These are phyloP conservation scores for Encarsia formosa DNA, from an alignment of 2,888 invertebrate genomes.

Conservation along the genomic window DNA sequence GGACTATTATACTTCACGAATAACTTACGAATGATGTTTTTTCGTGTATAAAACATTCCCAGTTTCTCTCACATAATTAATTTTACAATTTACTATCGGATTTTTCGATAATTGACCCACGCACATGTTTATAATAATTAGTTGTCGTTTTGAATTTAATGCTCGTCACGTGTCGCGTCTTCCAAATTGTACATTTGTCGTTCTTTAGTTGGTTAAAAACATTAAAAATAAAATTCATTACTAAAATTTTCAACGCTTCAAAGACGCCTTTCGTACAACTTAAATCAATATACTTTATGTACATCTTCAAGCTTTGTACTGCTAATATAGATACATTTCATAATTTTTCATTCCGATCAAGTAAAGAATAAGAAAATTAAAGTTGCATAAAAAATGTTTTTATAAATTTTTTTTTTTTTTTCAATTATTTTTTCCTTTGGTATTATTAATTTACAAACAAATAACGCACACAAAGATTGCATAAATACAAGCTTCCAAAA, in stretches of 20 bases:
- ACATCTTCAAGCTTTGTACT: too few species aligned
- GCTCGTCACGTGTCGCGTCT: slow-evolving; percentile 29
- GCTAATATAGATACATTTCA: too few species aligned
- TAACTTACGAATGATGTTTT: slow-evolving; percentile 11
- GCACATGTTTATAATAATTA: slow-evolving; percentile 26
- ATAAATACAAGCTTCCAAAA: slow-evolving; percentile 9
- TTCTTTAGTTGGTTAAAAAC: slow-evolving; percentile 15
- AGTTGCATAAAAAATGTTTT: slow-evolving; percentile 11
- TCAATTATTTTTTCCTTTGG: background rate
- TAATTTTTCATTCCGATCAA: slow-evolving; percentile 1
- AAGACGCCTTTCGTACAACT: too few species aligned
- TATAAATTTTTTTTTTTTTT: slow-evolving; percentile 5
- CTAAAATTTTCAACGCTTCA: too few species aligned
- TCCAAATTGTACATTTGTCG: slow-evolving; percentile 19
- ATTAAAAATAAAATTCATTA: too few species aligned
- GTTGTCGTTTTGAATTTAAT: slow-evolving; percentile 23
- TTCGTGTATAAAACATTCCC: slow-evolving; percentile 22
- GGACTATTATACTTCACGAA: slow-evolving; percentile 18
- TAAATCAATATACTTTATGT: too few species aligned
- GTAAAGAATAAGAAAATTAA: slow-evolving; percentile 19
- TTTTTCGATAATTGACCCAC: slow-evolving; percentile 23
- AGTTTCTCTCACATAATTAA: slow-evolving; percentile 19
- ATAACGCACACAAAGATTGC: slow-evolving; percentile 19
- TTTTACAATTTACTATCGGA: slow-evolving; percentile 24
- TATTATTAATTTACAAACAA: slow-evolving; percentile 8